A percentile compares a stretch with the other conserved stretches of the same genome.
These are phyloP conservation scores for Heliothis virescens DNA, from an alignment of 1,140 invertebrate genomes.

Conservation along the genomic window DNA sequence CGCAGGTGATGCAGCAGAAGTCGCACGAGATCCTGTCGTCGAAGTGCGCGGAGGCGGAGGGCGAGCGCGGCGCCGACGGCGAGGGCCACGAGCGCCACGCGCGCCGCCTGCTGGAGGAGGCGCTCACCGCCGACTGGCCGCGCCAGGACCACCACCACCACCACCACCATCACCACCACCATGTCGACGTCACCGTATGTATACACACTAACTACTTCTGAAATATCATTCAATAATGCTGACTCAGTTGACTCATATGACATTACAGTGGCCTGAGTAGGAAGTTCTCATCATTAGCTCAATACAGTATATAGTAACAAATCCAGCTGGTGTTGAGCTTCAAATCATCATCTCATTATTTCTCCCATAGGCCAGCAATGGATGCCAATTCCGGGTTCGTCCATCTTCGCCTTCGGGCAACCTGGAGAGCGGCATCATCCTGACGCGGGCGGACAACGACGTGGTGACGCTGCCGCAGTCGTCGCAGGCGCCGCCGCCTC, in stretches of 20 bases:
- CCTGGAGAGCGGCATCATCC: constrained; percentile 36
- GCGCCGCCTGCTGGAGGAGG: constrained; percentile 78
- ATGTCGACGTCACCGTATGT: constrained; percentile 54
- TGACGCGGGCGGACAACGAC: constrained; percentile 46
- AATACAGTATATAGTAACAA: not conserved
- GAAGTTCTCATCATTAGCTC: no score
- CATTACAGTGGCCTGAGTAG: no score
- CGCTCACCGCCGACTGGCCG: constrained; percentile 72
- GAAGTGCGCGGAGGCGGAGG: constrained; percentile 68
- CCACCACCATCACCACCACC: constrained; percentile 59
- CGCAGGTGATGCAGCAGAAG: constrained; percentile 85
- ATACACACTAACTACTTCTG: not conserved
- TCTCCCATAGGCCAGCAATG: constrained; percentile 49
- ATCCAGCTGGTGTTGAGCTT: not conserved
- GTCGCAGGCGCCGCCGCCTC: constrained; percentile 47
- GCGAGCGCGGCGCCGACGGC: constrained; percentile 53
- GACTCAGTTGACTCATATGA: no score
- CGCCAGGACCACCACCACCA: constrained; percentile 56
- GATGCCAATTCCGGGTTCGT: constrained; percentile 68
- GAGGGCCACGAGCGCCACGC: constrained; percentile 72
- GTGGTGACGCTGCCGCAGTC: constrained; percentile 12
- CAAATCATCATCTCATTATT: not conserved
- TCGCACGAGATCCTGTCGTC: constrained; percentile 82
- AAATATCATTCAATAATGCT: not conserved
- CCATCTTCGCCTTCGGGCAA: constrained; percentile 60